These are phyloP conservation scores for Cyprinodon brontotheroides DNA, from an alignment of 2,113 vertebrate genomes.

Conservation along the genomic window DNA sequence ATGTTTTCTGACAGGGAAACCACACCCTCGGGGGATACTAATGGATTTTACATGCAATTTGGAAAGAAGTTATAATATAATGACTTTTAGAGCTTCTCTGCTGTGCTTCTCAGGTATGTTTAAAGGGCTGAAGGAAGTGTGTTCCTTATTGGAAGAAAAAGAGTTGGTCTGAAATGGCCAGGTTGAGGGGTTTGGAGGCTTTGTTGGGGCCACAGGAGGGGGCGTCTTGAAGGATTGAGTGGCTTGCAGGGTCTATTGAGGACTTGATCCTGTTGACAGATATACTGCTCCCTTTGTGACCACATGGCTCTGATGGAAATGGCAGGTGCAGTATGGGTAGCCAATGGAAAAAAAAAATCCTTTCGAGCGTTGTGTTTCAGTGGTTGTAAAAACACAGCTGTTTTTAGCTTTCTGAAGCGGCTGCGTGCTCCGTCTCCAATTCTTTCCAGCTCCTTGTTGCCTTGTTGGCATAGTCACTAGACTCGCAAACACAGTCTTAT, in stretches of 20 bases:
- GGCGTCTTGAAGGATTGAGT: conserved; percentile 69
- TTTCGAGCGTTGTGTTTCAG: conserved; percentile 75
- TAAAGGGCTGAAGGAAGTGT: conserved; percentile 45
- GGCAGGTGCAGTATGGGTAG: conserved; percentile 76
- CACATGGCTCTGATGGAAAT: conserved; percentile 74
- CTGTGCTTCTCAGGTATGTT: conserved; percentile 8
- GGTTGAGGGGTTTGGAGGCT: conserved; percentile 54
- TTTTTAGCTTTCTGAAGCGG: conserved; percentile 61
- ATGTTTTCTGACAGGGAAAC: not conserved
- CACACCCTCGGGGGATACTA: not conserved
- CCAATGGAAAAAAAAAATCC: conserved; percentile 44
- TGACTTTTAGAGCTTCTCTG: not conserved
- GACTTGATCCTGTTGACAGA: conserved; percentile 77
- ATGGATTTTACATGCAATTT: not conserved
- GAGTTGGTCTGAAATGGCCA: conserved; percentile 41
- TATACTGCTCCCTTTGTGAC: conserved; percentile 75
- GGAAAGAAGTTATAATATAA: not conserved
- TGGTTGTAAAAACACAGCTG: conserved; percentile 83
- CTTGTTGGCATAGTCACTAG: conserved; percentile 66
- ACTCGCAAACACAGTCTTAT: conserved; percentile 75
- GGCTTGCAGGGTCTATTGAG: conserved; percentile 71
- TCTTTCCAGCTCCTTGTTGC: conserved; percentile 74
- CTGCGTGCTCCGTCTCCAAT: conserved; percentile 53
- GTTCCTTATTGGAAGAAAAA: conserved; percentile 35
- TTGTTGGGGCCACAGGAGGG: conserved; percentile 53